Percentiles rank a stretch among this genome's conserved stretches.
phyloP scores from a whole-genome alignment of 2,888 invertebrate species.

The Diaprepes abbreviatus region DNA sequence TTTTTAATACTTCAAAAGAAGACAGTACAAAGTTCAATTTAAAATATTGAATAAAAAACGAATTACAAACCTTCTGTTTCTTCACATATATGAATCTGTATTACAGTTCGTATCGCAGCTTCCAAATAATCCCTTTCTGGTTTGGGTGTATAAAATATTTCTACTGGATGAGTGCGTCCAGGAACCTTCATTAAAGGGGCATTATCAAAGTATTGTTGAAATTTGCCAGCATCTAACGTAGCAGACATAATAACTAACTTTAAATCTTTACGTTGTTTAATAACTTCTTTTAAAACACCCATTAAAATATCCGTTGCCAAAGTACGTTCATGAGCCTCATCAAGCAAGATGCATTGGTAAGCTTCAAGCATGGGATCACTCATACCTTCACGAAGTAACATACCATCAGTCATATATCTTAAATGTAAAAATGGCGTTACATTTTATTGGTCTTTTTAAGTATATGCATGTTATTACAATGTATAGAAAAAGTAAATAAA shows the following conservation, averaged over 20 bases:
- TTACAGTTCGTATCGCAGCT: slow-evolving; percentile 97
- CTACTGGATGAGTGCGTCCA: slow-evolving; percentile 94
- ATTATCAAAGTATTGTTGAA: slow-evolving; percentile 98
- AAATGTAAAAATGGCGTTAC: slow-evolving; percentile 14
- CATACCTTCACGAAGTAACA: slow-evolving; percentile 99
- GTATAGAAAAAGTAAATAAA: too few relatives aligned
- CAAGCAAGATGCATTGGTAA: slow-evolving; percentile 95
- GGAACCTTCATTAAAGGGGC: slow-evolving; percentile 99
- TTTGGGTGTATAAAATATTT: slow-evolving; percentile 99
- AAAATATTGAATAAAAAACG: neutral
- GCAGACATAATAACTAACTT: slow-evolving; percentile 99
- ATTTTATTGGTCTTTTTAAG: too few relatives aligned
- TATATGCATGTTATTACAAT: too few relatives aligned
- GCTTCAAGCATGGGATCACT: slow-evolving; percentile 97
- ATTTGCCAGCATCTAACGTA: slow-evolving; percentile 98
- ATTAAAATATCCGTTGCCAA: slow-evolving; percentile 98
- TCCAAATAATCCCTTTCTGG: slow-evolving; percentile 98
- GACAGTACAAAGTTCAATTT: too few relatives aligned
- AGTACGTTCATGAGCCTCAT: slow-evolving; percentile 99
- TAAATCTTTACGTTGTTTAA: slow-evolving; percentile 90
- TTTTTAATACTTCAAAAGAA: too few relatives aligned
- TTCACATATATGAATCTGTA: slow-evolving; percentile 95
- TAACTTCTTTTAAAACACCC: slow-evolving; percentile 98
- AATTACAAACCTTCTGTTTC: slow-evolving; percentile 85
- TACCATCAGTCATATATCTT: slow-evolving; percentile 99